Evolutionary conservation across 2,113 vertebrate genomes (phyloP).

Genomic region (Hiodon tergisus): DNA sequence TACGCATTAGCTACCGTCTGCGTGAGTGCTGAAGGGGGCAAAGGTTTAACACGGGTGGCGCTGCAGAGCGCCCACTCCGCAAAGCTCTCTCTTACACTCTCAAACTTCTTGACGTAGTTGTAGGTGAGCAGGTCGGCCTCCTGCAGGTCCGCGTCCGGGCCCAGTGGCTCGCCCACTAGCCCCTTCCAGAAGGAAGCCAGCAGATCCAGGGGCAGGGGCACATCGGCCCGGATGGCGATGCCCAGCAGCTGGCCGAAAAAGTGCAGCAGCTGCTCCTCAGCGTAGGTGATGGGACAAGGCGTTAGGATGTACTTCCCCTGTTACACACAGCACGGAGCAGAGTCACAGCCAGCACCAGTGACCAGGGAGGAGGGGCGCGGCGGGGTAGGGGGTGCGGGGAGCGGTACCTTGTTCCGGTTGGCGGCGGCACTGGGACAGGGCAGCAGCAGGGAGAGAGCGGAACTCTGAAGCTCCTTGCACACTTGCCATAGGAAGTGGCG

Average conservation of each 20-base stretch:
- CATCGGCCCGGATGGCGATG: slow-evolving; percentile 87
- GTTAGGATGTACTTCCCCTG: slow-evolving; percentile 94
- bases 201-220: slow-evolving; percentile 90
- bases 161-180: slow-evolving; percentile 79
- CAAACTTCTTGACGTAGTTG: slow-evolving; percentile 91
- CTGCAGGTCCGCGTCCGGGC: slow-evolving; percentile 82
- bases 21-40: background rate
- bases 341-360: background rate
- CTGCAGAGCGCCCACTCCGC: background rate
- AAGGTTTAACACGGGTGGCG: background rate
- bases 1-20: background rate
- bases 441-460: slow-evolving; percentile 84
- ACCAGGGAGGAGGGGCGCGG: background rate
- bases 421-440: slow-evolving; percentile 89
- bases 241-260: slow-evolving; percentile 93
- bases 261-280: slow-evolving; percentile 91
- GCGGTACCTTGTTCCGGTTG: slow-evolving; percentile 88
- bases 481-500: slow-evolving; percentile 98
- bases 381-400: background rate
- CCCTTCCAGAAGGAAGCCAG: slow-evolving; percentile 94
- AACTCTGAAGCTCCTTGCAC: slow-evolving; percentile 95
- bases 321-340: background rate
- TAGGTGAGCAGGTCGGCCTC: slow-evolving; percentile 92
- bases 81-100: slow-evolving; percentile 65
- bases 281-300: slow-evolving; percentile 84